Percentiles rank a stretch among this genome's conserved stretches.
Evolutionary conservation across 2,888 invertebrate species (phyloP).

Genomic region (Boloria selene): DNA sequence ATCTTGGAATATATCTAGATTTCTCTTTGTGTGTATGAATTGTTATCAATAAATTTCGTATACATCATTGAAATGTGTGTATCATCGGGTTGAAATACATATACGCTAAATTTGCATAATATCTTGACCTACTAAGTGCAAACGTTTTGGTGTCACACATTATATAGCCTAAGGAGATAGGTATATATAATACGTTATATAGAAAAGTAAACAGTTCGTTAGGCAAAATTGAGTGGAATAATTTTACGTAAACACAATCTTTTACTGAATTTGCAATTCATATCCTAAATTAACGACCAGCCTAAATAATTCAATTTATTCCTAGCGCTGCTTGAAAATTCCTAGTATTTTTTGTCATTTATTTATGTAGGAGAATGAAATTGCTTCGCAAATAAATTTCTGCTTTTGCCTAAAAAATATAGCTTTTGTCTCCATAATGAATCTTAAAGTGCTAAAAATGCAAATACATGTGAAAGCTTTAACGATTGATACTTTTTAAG

Average conservation of each 20-base stretch:
- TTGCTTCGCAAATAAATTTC: no score
- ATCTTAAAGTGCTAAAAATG: no score
- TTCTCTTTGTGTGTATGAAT: no score
- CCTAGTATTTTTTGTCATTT: background rate
- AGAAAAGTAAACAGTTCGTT: slow-evolving; percentile 75
- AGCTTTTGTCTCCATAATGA: no score
- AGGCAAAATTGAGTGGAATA: slow-evolving; percentile 71
- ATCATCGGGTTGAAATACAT: background rate
- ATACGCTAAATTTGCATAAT: slow-evolving; percentile 9
- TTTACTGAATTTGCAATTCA: slow-evolving; percentile 72
- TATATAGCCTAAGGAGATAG: slow-evolving; percentile 10
- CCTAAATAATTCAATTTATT: slow-evolving; percentile 62
- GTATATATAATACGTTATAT: slow-evolving; percentile 48
- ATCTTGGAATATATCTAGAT: no score
- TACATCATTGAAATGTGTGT: slow-evolving; percentile 10
- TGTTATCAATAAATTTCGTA: no score
- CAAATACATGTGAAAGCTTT: no score
- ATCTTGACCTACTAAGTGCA: slow-evolving; percentile 12
- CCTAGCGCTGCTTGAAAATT: slow-evolving; percentile 34
- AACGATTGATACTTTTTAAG: background rate
- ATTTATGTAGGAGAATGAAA: no score
- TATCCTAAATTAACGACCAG: slow-evolving; percentile 49
- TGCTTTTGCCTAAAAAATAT: no score
- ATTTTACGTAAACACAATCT: slow-evolving; percentile 72
- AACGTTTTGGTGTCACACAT: background rate